Conservation (phyloP, 2,888 invertebrate genomes). For the Hypselothyrea guttata region DNA sequence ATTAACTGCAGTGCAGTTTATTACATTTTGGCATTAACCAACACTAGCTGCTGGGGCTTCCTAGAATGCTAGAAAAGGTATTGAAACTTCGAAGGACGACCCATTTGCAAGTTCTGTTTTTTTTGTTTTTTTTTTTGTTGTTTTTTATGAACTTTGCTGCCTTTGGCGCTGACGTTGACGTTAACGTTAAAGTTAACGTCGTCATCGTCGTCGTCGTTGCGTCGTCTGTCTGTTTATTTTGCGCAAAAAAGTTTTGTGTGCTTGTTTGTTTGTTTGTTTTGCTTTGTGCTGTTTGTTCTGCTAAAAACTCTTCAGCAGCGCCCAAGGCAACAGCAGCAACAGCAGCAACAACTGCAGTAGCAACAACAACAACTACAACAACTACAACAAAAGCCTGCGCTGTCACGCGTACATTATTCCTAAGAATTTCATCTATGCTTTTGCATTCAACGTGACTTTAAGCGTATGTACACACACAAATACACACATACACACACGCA, state of each 20-base stretch:
- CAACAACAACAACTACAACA: conserved; percentile 29
- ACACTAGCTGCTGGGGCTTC: conserved; percentile 12
- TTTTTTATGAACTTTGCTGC: conserved; percentile 43
- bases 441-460: conserved; percentile 68
- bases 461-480: conserved; percentile 19
- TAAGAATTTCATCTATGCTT: conserved; percentile 53
- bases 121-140: too few relatives aligned
- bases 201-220: conserved; percentile 4
- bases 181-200: conserved; percentile 2
- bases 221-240: conserved; percentile 49
- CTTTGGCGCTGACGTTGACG: conserved; percentile 1
- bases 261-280: conserved; percentile 67
- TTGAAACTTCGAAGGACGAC: conserved; percentile 63
- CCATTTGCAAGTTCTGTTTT: conserved; percentile 32
- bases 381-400: conserved; percentile 49
- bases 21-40: conserved; percentile 29
- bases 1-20: conserved; percentile 22
- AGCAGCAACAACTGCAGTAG: conserved; percentile 17
- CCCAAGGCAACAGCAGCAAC: conserved; percentile 50
- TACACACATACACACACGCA: conserved; percentile 1
- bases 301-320: conserved; percentile 58
- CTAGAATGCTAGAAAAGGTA: conserved; percentile 19
- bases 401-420: conserved; percentile 74
- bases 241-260: conserved; percentile 53
- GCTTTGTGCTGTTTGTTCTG: conserved; percentile 59